phyloP scores from a whole-genome alignment of 2,888 invertebrate genomes.

The Subacronicta megacephala region DNA sequence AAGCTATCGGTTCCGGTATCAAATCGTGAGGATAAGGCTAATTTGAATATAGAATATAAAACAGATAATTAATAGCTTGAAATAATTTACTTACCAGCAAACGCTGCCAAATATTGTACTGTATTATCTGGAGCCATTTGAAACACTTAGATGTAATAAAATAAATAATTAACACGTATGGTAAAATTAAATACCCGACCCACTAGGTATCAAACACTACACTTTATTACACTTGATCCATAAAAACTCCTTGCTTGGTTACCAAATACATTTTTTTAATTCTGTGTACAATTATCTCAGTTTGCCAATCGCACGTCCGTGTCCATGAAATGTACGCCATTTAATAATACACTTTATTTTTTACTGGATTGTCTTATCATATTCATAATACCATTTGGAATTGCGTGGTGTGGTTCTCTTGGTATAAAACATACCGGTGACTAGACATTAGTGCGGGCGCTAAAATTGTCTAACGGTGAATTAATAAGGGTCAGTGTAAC shows the following conservation, averaged over 20 bases:
- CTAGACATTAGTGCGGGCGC: not conserved
- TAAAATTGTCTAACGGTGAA: constrained; percentile 1
- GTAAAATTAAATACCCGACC: not conserved
- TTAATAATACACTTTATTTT: not conserved
- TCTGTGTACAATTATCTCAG: no score
- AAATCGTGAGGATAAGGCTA: no score
- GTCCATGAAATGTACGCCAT: not conserved
- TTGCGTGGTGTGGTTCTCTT: not conserved
- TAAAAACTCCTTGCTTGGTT: not conserved
- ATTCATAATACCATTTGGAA: not conserved
- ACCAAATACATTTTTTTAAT: not conserved
- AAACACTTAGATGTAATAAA: not conserved
- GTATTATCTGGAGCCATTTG: constrained; percentile 24
- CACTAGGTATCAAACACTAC: not conserved
- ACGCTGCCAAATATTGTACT: constrained; percentile 33
- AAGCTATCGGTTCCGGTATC: no score
- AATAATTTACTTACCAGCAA: constrained; percentile 38
- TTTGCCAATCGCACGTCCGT: not conserved
- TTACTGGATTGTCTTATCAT: not conserved
- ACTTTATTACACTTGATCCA: not conserved
- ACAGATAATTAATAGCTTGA: no score
- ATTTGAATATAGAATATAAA: no score
- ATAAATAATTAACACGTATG: not conserved
- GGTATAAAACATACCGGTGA: no score
- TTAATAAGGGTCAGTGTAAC: not conserved